phyloP scores from a whole-genome alignment of 37 sponge, comb jelly and placozoan genomes.

The Oopsacas minuta region DNA sequence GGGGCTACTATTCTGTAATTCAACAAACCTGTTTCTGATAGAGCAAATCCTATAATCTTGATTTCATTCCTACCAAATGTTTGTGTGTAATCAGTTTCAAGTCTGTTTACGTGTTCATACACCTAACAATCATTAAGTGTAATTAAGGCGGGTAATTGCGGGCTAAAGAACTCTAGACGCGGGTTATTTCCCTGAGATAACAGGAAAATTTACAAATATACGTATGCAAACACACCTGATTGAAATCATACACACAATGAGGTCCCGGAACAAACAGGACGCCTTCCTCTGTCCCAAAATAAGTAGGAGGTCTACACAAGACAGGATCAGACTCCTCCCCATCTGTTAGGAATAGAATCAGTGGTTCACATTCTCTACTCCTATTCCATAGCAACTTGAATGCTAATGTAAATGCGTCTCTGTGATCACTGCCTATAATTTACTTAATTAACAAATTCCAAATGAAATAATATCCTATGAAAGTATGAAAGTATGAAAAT shows the following conservation, averaged over 20 bases:
- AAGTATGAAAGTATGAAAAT: too few relatives aligned
- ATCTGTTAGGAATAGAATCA: background rate
- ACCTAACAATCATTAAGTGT: too few relatives aligned
- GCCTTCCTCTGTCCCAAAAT: background rate
- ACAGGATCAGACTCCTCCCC: background rate
- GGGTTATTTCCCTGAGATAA: too few relatives aligned
- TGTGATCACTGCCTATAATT: conserved; percentile 14
- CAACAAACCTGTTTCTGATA: background rate
- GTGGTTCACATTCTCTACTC: background rate
- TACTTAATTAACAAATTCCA: too few relatives aligned
- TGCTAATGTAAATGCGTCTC: background rate
- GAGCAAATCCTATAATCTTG: background rate
- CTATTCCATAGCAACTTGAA: background rate
- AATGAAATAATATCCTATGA: too few relatives aligned
- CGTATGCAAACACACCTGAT: too few relatives aligned
- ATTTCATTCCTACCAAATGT: background rate
- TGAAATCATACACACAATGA: background rate
- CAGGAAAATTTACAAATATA: too few relatives aligned
- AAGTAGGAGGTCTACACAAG: background rate
- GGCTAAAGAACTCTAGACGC: too few relatives aligned
- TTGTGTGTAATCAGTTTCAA: background rate
- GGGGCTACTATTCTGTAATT: too few relatives aligned
- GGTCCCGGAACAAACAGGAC: background rate
- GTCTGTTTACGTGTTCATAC: background rate
- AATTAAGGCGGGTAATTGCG: too few relatives aligned